A percentile compares a stretch with the other conserved stretches of the same genome.
Conservation (phyloP, 1,140 invertebrate genomes). For the Zaprionus africanus region DNA sequence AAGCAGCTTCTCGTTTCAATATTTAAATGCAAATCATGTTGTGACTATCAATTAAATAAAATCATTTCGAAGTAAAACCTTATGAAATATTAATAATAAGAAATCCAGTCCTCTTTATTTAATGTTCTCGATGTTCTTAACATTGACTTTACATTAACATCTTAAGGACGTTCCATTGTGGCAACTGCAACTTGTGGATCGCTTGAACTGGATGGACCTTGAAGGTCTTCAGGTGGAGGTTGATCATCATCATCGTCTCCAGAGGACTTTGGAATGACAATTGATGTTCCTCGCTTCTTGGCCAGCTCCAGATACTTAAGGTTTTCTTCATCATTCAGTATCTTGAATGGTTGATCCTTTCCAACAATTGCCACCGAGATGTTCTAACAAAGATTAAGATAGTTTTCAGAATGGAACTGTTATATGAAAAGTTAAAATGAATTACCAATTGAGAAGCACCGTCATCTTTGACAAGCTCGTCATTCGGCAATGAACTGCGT, state of each 20-base stretch:
- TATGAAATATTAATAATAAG: not conserved
- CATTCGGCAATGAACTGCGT: constrained; percentile 97
- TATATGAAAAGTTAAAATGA: not conserved
- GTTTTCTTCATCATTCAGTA: constrained; percentile 92
- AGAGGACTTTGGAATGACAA: not conserved
- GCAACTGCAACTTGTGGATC: constrained; percentile 36
- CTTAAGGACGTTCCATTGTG: constrained; percentile 40
- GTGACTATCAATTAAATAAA: constrained; percentile 42
- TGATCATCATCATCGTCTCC: constrained; percentile 9
- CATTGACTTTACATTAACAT: constrained; percentile 11
- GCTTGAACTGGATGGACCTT: constrained; percentile 9
- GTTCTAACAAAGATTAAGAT: constrained; percentile 28
- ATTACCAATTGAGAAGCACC: constrained; percentile 54
- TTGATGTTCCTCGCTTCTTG: constrained; percentile 15
- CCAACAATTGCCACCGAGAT: constrained; percentile 86
- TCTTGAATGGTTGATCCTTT: constrained; percentile 89
- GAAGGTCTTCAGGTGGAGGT: not conserved
- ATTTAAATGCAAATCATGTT: constrained; percentile 18
- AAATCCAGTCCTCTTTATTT: constrained; percentile 29
- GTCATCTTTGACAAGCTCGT: constrained; percentile 86
- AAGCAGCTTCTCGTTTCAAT: constrained; percentile 18
- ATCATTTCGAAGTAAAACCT: not conserved
- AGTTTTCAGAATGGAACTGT: not conserved
- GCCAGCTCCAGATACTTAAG: constrained; percentile 86
- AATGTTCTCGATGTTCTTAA: constrained; percentile 22